Conservation (phyloP, 2,888 invertebrate species). For the Molanna angustata region DNA sequence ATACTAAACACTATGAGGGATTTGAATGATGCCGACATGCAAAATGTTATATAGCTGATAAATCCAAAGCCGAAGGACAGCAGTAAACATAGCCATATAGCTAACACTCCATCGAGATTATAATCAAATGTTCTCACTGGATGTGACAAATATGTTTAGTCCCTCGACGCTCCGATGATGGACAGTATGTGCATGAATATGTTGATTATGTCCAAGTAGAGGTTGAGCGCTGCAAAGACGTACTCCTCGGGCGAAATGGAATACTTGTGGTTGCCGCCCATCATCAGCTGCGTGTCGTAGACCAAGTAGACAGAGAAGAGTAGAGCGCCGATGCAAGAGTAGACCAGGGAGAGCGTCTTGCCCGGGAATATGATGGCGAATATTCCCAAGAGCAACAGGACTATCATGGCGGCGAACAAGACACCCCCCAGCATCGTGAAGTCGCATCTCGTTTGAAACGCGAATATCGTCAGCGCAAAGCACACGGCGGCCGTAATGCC, state of each 20-base stretch:
- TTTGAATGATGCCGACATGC: too few relatives aligned
- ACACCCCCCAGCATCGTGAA: constrained; percentile 78
- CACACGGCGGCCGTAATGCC: constrained; percentile 87
- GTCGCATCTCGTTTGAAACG: constrained; percentile 89
- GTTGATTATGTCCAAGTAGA: constrained; percentile 87
- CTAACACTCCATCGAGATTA: too few relatives aligned
- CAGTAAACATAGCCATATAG: too few relatives aligned
- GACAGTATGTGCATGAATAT: constrained; percentile 83
- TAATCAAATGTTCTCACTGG: too few relatives aligned
- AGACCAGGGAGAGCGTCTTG: constrained; percentile 66
- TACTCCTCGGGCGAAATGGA: constrained; percentile 91
- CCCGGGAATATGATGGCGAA: constrained; percentile 56
- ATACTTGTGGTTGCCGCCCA: constrained; percentile 88
- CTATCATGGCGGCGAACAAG: constrained; percentile 69
- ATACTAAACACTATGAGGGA: too few relatives aligned
- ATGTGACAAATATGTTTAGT: too few relatives aligned
- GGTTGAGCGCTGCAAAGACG: constrained; percentile 86
- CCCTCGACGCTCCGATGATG: not conserved
- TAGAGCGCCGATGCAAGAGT: constrained; percentile 82
- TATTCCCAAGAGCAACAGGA: constrained; percentile 78
- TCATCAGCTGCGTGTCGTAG: constrained; percentile 88
- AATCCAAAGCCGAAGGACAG: too few relatives aligned
- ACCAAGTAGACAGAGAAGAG: constrained; percentile 86
- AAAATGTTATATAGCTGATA: too few relatives aligned
- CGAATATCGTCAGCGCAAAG: constrained; percentile 83